These are phyloP conservation scores for Rhabdomys pumilio DNA, from an alignment of 2,797 vertebrate genomes.

Conservation along the genomic window DNA sequence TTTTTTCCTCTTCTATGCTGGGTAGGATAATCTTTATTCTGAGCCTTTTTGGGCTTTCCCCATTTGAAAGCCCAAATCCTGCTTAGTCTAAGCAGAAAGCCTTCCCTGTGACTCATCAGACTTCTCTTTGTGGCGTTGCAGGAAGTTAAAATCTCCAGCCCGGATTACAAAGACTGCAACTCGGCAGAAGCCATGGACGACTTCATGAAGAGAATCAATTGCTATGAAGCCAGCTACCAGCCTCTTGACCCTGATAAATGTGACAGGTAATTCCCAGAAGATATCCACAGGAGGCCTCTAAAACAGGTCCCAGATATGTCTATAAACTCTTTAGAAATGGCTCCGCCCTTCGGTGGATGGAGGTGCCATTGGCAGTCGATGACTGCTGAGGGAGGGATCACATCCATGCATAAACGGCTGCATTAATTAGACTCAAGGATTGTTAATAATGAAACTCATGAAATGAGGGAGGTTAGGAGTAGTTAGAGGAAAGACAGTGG, in stretches of 20 bases:
- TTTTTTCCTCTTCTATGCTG: conserved; percentile 5
- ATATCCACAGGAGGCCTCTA: background rate
- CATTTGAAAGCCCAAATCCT: conserved; percentile 69
- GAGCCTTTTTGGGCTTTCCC: conserved; percentile 35
- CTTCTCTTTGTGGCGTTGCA: conserved; percentile 81
- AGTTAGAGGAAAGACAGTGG: background rate
- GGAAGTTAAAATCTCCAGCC: conserved; percentile 99
- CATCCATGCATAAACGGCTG: too few species aligned
- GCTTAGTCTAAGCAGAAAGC: conserved; percentile 76
- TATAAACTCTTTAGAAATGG: background rate
- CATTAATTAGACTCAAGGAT: background rate
- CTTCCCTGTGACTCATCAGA: conserved; percentile 73
- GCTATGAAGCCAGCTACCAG: conserved; percentile 96
- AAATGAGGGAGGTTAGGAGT: background rate
- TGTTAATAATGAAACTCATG: background rate
- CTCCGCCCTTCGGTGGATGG: too few species aligned
- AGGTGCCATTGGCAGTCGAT: background rate
- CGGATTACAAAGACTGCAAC: conserved; percentile 97
- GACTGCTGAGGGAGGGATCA: background rate
- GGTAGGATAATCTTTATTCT: background rate
- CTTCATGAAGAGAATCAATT: conserved; percentile 98
- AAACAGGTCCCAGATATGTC: background rate
- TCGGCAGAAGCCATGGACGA: conserved; percentile 96
- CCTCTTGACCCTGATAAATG: conserved; percentile 95
- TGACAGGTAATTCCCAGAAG: conserved; percentile 91